Evolutionary conservation across 2,888 invertebrate species (phyloP), one percentile per base, ranked within the genome.

Genomic region (Celastrina argiolus): DNA sequence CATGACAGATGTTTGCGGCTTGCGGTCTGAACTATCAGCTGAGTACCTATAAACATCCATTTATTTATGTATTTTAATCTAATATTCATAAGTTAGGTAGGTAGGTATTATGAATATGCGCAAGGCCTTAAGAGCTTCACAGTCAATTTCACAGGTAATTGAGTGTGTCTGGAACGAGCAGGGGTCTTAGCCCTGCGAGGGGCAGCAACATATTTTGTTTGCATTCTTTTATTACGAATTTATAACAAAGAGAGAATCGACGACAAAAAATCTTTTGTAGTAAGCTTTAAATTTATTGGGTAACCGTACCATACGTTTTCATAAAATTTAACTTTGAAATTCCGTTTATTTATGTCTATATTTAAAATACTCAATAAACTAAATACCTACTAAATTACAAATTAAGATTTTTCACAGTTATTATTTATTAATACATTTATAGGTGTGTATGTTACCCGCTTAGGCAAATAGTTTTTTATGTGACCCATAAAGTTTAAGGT

Each of bases 131-230:
- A 72, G 70, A 81, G 77, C 74, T 79, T 81, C 77, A 76, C 77
- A 79, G 75, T 78, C 82, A 85, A 87, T 87, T 85, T 87, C 83
- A 87, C 81, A 85, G 83, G 81, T 84, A 88, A 88, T 85, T 85
- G 83, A 84, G 80, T 79, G 72, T 73, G 80, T 77, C 81, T 79
- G 81, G 36, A 78, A 61, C 34, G 36, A 14, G 59, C 22, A 18
- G 74, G 71, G 72, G 72, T 63, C 66, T 71, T 69, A 72, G 72
- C 76, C 71, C 76, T 68, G 73, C 75, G 73, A 76, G 76, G 77
- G 74, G 74, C 58, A 51, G 14, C 34, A 72, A 73, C 78, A 76
- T 77, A n/a, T n/a, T n/a, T 80, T 80, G 78, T 79, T 67, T 68
- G 66, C 59, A 77, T 77, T 76, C 72, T 76, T 78, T 80, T 81